Percentiles rank a stretch among this genome's conserved stretches.
phyloP scores from a whole-genome alignment of 2,888 invertebrate species.

The Tetrapedia diversipes region DNA sequence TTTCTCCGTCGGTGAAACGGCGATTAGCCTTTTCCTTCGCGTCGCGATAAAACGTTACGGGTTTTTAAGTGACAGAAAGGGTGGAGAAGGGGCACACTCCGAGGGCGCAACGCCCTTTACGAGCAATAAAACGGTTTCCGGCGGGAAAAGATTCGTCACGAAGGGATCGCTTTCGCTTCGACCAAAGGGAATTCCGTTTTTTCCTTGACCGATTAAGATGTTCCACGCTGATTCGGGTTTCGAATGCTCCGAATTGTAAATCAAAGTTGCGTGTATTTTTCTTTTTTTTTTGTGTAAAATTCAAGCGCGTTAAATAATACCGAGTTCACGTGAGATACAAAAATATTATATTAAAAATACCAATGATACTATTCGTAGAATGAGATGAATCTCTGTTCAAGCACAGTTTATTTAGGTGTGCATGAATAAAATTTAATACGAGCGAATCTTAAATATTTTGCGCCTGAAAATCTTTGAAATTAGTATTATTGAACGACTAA shows the following conservation, averaged over 20 bases:
- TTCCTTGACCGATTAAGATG: constrained; percentile 22
- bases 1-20: constrained; percentile 2
- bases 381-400: no score
- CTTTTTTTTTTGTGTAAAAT: no score
- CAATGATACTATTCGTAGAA: no score
- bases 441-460: no score
- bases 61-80: constrained; percentile 33
- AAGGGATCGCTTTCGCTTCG: constrained; percentile 40
- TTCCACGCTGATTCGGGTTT: background rate
- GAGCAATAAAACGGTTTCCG: constrained; percentile 49
- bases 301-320: no score
- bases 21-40: constrained; percentile 49
- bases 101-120: constrained; percentile 32
- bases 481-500: no score
- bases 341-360: no score
- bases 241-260: constrained; percentile 11
- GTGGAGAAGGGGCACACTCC: constrained; percentile 7
- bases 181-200: constrained; percentile 43
- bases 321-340: no score
- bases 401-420: no score
- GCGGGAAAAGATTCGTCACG: constrained; percentile 34
- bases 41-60: constrained; percentile 51
- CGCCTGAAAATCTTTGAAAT: no score
- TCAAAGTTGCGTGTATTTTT: no score
- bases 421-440: no score